Evolutionary conservation across 2,888 invertebrate genomes (phyloP), one percentile per base, ranked within the genome.

Genomic region (Eupithecia subfuscata): DNA sequence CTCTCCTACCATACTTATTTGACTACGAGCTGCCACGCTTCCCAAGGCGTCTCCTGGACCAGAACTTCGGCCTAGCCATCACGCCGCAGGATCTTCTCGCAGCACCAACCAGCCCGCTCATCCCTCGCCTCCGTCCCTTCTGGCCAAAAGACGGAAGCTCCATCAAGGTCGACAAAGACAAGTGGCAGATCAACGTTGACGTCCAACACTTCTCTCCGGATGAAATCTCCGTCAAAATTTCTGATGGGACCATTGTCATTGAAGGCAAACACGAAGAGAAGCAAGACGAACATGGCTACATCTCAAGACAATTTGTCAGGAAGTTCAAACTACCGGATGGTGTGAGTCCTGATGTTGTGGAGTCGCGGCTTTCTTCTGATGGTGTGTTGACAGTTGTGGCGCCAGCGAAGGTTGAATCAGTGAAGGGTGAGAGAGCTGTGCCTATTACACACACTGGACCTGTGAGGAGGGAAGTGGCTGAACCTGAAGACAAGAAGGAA

Each of bases 231-330:
- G 97, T 98, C 0, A 97, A 97, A 88, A 97, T 96, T 0, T 94
- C 96, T 0, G 96, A 97, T 75, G 96, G 96, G 68, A 95, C 89
- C 69, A 95, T 98, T 12, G 94, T 97, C 0, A 95, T 97, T 18
- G 97, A 98, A 88, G 97, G 97, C 0, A 97, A 96, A 85, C 98
- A 98, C 84, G 97, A 97, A 82, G 97, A 98, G 82, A 96, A 96
- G 82, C 95, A 96, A 79, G 97, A 97, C 81, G 96, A 97, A 52
- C 96, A 97, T 83, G 97, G 97, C 0, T 96, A 95, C 80, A 95
- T 97, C 71, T 96, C 97, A 0, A 95, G 97, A 68, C 97, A 97
- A 82, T 97, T 98, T 82, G 94, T 96, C 0, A 84, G 90, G 70
- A 96, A 96, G 76, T 98, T 97, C 85, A 92, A 96, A 63, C 86